Evolutionary conservation across 2,797 vertebrate genomes (phyloP), one percentile per base, ranked within the genome.

Genomic region (Phaenicophaeus curvirostris): DNA sequence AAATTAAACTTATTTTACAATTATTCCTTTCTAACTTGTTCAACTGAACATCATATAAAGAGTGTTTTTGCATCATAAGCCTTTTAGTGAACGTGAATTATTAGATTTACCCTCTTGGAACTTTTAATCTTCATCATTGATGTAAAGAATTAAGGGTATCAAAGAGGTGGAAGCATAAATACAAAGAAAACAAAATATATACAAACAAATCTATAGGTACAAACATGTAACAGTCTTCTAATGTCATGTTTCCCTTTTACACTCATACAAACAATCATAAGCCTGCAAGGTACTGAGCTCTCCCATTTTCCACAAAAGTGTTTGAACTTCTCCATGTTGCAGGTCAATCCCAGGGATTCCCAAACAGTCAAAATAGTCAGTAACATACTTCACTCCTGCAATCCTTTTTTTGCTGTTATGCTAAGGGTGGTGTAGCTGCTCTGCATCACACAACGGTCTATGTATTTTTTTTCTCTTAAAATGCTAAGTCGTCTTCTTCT

Each of bases 11-110:
- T 81, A 3, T 90, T 92, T 72, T 51, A 75, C 31, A 85, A 67
- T 58, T 61, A 69, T 77, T 94, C 13, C 20, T 87, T 79, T 85
- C 41, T 79, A 69, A 63, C 44, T 63, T 57, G 3, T 92, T 94
- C 50, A 13, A 3, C 33, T 61, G 37, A 74, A 61, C 75, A 62
- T 63, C 13, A 14, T 58, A 51, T 21, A 76, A 73, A 85, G 15
- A 75, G 13, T 46, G 8, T 0, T 50, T 74, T 50, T 84, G n/a
- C 83, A 30, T 85, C 66, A 4, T 67, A 65, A 66, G 35, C 53
- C 16, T 94, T 90, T 89, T 93, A 89, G 87, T 59, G 74, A 91
- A 73, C 20, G 37, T 55, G 20, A 82, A 85, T 87, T 71, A 72
- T 46, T 57, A 65, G 13, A 75, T 87, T 85, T 79, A 63, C 10